Evolutionary conservation across 2,888 invertebrate genomes (phyloP), one percentile per base, ranked within the genome.

Genomic region (Miltochrista miniata): DNA sequence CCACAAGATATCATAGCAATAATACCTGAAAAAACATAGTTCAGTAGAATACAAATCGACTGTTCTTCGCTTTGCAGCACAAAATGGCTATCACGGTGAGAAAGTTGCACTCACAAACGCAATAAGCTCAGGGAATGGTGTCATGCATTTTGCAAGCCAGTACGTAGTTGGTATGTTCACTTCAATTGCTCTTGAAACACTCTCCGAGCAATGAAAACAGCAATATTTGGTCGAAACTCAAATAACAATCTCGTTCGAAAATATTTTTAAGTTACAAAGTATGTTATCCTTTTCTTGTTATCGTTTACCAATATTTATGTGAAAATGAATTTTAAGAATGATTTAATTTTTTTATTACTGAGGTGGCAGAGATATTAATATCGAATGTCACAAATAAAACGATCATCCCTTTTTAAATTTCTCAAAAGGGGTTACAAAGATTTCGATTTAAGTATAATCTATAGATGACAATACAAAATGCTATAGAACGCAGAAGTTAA

Each of bases 141-240:
- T 60, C 69, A 67, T 62, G 71, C 63, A 65, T 59, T 62, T 49
- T 51, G 51, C 47, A 2, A 41, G 43, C 39, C 51, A 48, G 38
- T 54, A 52, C 54, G 53, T 54, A 50, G 54, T 59, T 66, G 63
- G 56, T 54, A 40, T 54, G 51, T 48, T 53, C 55, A 42, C 48
- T 71, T 61, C 69, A 71, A 69, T 69, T 69, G 62, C 56, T 59
- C 57, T 59, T 44, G 52, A 57, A 64, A 64, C 59, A 43, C 44
- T 51, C 62, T 61, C 58, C 39, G 51, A 49, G 57, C 61, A 63
- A 54, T 54, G 58, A 59, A 59, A 59, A 65, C 56, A 56, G 52
- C 60, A 24, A 69, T 62, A 63, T 71, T 67, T 64, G 61, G 46
- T 53, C 46, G 56, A 56, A 57, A 63, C 58, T 59, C 51, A 45